A percentile compares a stretch with the other conserved stretches of the same genome.
Evolutionary conservation across 2,797 vertebrate species (phyloP).

Genomic region (Cuculus canorus): DNA sequence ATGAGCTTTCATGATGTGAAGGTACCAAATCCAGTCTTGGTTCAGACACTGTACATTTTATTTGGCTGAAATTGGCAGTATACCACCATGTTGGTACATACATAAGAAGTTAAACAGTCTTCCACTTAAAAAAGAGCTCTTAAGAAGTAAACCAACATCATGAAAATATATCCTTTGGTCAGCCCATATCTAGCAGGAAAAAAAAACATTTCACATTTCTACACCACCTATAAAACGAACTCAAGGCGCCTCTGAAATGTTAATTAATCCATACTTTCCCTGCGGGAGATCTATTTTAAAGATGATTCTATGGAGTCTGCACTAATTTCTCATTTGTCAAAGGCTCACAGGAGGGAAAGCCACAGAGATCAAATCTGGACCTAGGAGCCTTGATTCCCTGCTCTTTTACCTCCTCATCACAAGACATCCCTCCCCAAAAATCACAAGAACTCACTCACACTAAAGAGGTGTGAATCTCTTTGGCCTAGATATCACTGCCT

Average conservation of each 20-base stretch:
- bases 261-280: conserved; percentile 59
- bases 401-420: neutral
- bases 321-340: conserved; percentile 19
- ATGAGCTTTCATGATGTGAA: conserved; percentile 1
- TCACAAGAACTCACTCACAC: conserved; percentile 15
- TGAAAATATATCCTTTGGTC: neutral
- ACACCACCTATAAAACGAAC: conserved; percentile 47
- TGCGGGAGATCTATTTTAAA: conserved; percentile 34
- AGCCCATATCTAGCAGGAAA: neutral
- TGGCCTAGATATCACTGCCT: conserved; percentile 49
- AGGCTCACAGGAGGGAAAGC: neutral
- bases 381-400: neutral
- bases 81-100: neutral
- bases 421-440: conserved; percentile 25
- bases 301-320: conserved; percentile 22
- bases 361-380: neutral
- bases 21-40: neutral
- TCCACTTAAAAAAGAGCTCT: neutral
- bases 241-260: conserved; percentile 40
- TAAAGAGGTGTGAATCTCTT: conserved; percentile 33
- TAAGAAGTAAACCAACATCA: conserved; percentile 15
- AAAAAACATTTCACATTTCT: neutral
- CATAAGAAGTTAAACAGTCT: neutral
- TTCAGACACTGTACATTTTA: neutral
- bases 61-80: conserved; percentile 2